phyloP scores from a whole-genome alignment of 2,113 vertebrate genomes.

The Rhynchopsitta pachyrhyncha region DNA sequence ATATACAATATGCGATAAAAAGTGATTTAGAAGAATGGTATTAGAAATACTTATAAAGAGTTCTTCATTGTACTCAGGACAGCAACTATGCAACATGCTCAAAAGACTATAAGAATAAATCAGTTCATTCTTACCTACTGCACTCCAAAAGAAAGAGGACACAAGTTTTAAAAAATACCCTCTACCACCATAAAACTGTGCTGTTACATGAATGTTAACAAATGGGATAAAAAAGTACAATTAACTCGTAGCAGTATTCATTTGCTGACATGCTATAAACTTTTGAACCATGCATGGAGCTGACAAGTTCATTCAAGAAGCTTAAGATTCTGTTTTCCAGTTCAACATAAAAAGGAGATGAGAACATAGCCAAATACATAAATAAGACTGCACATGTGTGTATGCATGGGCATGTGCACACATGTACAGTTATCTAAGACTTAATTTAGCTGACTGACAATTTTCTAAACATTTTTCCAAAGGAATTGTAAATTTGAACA shows the following conservation, averaged over 20 bases:
- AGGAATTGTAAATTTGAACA: not conserved
- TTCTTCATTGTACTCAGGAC: not conserved
- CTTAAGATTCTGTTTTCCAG: not conserved
- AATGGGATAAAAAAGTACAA: not conserved
- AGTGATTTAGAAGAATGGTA: not conserved
- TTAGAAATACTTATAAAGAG: not conserved
- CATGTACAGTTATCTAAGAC: not conserved
- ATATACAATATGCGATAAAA: not conserved
- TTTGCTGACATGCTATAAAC: not conserved
- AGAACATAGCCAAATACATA: not conserved
- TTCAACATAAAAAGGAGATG: not conserved
- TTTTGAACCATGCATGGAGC: not conserved
- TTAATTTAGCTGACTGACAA: not conserved
- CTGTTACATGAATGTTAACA: not conserved
- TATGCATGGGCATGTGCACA: rapidly evolving
- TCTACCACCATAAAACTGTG: not conserved
- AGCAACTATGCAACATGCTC: not conserved
- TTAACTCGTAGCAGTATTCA: not conserved
- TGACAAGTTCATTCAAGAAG: not conserved
- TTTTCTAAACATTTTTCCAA: not conserved
- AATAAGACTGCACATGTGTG: not conserved
- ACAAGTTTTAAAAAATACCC: not conserved
- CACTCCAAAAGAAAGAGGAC: not conserved
- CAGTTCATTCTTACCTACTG: not conserved
- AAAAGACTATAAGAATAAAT: not conserved